Base-by-base conservation (phyloP, 2,888 invertebrate genomes). In the Zelleria hepariella region DNA sequence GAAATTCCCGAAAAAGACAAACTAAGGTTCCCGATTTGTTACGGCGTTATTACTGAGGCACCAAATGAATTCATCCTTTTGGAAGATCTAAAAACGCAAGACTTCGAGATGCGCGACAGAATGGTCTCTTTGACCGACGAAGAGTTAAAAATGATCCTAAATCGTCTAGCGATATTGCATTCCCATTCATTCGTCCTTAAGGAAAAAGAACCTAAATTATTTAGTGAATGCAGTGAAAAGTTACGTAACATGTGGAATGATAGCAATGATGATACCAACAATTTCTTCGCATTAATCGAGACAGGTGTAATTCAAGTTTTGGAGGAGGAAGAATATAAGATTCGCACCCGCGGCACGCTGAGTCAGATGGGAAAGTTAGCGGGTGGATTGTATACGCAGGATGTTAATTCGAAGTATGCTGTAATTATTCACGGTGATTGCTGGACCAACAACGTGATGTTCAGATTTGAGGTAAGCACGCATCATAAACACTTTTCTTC, bases 371-470 rank as follows among this genome's bases (percentile, higher is more conserved):
- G 7, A 5, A 25, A 47, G 25, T 8, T 24, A 7, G 18, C 24
- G 2, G 20, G n/a, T 6, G 24, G 48, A 18, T n/a, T 47, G 5
- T 6, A 24, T 23, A 47, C 23, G 25, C 1, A 15, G 0, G 24
- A 47, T 15, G 2, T 18, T 18, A 20, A 56, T 2, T 27, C 18
- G 2, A 27, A 47, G 24, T 47, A 57, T 48, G 10, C 26, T 20
- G 51, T 20, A 5, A 26, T 58, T 3, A 6, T 49, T 18, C 59
- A 59, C 4, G 59, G 59, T 15, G 59, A 59, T 26, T 48, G 56
- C 23, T 59, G 59, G 59, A 51, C 56, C 6, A 59, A 59, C 23
- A 59, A 59, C 24, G 10, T 59, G 6, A 51, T 59, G 49, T 51
- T 32, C 5, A 59, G 49, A 51, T 20, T 26, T 18, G 32, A 51